A percentile compares a stretch with the other conserved stretches of the same genome.
phyloP scores from a whole-genome alignment of 2,888 invertebrate genomes.

The Ctenicera cuprea region DNA sequence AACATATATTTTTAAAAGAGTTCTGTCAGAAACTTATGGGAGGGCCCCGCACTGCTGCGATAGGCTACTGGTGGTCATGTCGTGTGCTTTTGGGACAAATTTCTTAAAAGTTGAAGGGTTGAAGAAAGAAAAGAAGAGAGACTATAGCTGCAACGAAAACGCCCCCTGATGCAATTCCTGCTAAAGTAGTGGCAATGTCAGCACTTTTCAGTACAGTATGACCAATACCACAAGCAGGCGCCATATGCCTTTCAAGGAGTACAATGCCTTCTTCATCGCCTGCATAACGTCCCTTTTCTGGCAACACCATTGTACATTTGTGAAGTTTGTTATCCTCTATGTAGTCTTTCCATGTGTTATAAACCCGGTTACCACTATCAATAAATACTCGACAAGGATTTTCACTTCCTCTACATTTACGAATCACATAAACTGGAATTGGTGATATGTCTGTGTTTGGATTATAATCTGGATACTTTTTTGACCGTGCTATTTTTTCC shows the following conservation, averaged over 20 bases:
- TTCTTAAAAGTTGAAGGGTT: no score
- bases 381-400: constrained; percentile 67
- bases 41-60: no score
- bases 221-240: constrained; percentile 65
- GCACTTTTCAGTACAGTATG: constrained; percentile 61
- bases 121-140: no score
- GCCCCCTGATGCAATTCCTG: constrained; percentile 71
- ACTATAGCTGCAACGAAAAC: constrained; percentile 75
- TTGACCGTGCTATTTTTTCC: constrained; percentile 61
- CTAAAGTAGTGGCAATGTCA: constrained; percentile 64
- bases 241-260: constrained; percentile 62
- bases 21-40: no score
- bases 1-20: no score
- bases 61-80: no score
- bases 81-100: no score
- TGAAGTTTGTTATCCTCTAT: constrained; percentile 74
- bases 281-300: constrained; percentile 72
- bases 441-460: constrained; percentile 64
- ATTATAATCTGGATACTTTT: constrained; percentile 64
- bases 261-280: constrained; percentile 64
- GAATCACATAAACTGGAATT: constrained; percentile 66
- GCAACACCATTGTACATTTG: constrained; percentile 75
- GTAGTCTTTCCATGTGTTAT: constrained; percentile 75
- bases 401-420: constrained; percentile 64
- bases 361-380: constrained; percentile 73